A percentile compares a stretch with the other conserved stretches of the same genome.
Evolutionary conservation across 2,113 vertebrate species (phyloP).

Genomic region (Stegastes partitus): DNA sequence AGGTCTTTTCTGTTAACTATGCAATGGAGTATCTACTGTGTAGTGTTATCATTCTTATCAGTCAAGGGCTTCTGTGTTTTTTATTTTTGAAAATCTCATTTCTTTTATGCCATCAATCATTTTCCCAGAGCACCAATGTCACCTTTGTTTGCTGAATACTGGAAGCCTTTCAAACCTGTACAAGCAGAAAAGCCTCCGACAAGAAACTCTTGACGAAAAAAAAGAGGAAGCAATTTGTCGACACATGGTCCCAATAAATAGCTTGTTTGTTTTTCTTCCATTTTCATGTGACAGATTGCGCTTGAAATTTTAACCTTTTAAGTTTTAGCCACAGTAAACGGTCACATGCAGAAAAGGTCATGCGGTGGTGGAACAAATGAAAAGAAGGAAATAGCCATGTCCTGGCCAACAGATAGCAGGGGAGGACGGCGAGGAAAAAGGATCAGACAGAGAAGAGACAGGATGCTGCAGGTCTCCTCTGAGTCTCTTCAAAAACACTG

Average conservation of each 20-base stretch:
- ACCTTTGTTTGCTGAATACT: not conserved
- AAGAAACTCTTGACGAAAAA: not conserved
- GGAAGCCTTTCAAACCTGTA: not conserved
- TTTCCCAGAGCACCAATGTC: not conserved
- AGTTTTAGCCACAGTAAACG: constrained; percentile 1
- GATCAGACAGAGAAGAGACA: constrained; percentile 58
- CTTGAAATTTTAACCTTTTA: constrained; percentile 44
- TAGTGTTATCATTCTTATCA: constrained; percentile 3
- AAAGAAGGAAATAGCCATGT: constrained; percentile 51
- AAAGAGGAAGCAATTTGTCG: not conserved
- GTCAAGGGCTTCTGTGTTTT: constrained; percentile 22
- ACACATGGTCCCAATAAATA: not conserved
- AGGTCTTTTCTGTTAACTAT: constrained; percentile 12
- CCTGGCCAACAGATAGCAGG: constrained; percentile 57
- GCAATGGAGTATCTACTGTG: not conserved
- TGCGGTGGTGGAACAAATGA: constrained; percentile 61
- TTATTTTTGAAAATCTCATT: not conserved
- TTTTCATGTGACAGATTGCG: constrained; percentile 1
- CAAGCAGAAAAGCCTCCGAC: not conserved
- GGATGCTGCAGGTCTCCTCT: constrained; percentile 68
- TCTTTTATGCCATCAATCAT: constrained; percentile 20
- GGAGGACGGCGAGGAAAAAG: constrained; percentile 5
- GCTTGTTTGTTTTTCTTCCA: not conserved
- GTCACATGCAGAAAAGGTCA: constrained; percentile 49
- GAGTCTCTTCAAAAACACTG: constrained; percentile 64